These are phyloP conservation scores for Peromyscus attwateri DNA, from an alignment of 2,797 vertebrate genomes.

Conservation along the genomic window DNA sequence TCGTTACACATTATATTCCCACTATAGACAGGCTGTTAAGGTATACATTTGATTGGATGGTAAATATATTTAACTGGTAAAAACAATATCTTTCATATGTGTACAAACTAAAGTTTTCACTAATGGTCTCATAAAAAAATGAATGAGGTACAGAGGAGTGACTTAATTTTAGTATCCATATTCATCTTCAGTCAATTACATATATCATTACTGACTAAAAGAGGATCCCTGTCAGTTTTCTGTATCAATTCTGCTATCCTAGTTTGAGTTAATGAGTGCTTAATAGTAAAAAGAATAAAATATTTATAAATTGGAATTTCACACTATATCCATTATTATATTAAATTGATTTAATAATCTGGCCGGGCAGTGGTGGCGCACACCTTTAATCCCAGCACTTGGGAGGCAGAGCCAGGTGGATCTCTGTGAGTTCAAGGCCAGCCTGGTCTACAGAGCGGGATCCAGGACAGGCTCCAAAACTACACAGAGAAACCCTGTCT, in stretches of 20 bases:
- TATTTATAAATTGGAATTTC: slow-evolving; percentile 70
- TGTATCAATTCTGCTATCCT: slow-evolving; percentile 54
- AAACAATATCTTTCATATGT: slow-evolving; percentile 38
- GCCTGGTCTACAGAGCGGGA: too few species aligned
- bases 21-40: slow-evolving; percentile 66
- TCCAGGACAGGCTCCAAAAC: too few species aligned
- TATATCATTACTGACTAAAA: slow-evolving; percentile 64
- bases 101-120: slow-evolving; percentile 66
- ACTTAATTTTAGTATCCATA: slow-evolving; percentile 68
- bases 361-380: not conserved
- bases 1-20: slow-evolving; percentile 66
- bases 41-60: not conserved
- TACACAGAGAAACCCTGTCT: too few species aligned
- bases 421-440: too few species aligned
- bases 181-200: slow-evolving; percentile 55
- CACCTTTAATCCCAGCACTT: too few species aligned
- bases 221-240: not conserved
- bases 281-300: slow-evolving; percentile 67
- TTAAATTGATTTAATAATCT: slow-evolving; percentile 19
- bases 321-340: slow-evolving; percentile 50
- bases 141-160: not conserved
- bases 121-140: slow-evolving; percentile 59
- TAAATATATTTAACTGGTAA: slow-evolving; percentile 69
- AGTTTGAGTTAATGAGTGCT: slow-evolving; percentile 56
- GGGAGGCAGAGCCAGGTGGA: too few species aligned